Conservation (phyloP, 1,140 invertebrate species). For the Neuroterus valhalla region DNA sequence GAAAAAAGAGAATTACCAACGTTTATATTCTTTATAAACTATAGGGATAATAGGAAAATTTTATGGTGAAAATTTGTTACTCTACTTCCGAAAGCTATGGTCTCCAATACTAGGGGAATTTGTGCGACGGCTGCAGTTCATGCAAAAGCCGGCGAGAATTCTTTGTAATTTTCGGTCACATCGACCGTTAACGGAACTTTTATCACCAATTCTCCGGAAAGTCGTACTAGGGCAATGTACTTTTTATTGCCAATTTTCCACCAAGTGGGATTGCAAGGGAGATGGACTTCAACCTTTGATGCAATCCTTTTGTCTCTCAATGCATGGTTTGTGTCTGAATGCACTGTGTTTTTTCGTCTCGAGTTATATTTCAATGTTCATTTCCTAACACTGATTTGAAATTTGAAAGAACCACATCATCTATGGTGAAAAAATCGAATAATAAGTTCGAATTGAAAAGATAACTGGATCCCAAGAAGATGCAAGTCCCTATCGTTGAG, state of each 20-base stretch:
- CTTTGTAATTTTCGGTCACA: conserved; percentile 24
- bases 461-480: no score
- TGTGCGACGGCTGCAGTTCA: background rate
- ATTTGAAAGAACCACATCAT: no score
- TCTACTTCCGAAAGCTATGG: no score
- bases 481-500: no score
- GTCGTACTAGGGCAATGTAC: background rate
- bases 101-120: no score
- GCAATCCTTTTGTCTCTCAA: background rate
- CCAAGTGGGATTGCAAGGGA: conserved; percentile 24
- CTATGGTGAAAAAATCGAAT: no score
- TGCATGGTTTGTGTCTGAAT: background rate
- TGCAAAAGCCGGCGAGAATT: conserved; percentile 15
- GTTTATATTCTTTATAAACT: background rate
- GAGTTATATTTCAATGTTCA: background rate
- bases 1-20: background rate
- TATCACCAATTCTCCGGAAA: conserved; percentile 17
- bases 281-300: conserved; percentile 22
- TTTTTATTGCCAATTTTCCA: conserved; percentile 22
- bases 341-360: background rate
- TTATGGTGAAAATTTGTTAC: background rate
- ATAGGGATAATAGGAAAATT: background rate
- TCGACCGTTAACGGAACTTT: conserved; percentile 10
- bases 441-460: no score
- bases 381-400: background rate